phyloP scores from a whole-genome alignment of 2,888 invertebrate species.

The Abrostola triplasia region DNA sequence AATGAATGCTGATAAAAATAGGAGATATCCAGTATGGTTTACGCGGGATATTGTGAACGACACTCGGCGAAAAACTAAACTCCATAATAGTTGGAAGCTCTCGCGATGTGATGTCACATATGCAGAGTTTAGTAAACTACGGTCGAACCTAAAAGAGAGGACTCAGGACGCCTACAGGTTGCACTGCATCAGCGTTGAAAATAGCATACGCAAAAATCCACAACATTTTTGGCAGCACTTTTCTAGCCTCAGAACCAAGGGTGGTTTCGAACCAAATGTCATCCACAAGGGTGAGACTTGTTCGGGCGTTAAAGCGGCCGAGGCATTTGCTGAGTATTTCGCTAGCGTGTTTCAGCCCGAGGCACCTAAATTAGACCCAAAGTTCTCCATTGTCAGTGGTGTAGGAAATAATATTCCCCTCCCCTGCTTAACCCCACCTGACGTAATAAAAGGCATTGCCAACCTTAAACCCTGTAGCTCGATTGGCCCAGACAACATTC shows the following conservation, averaged over 20 bases:
- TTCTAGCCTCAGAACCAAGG: no score
- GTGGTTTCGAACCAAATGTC: no score
- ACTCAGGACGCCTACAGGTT: neutral
- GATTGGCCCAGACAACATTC: neutral
- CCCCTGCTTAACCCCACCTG: neutral
- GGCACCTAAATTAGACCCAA: conserved; percentile 2
- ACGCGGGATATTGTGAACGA: conserved; percentile 6
- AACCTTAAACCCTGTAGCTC: neutral
- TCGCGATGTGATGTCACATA: conserved; percentile 2
- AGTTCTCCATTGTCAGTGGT: neutral
- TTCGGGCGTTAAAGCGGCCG: conserved; percentile 4
- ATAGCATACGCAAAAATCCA: no score
- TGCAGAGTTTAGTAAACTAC: conserved; percentile 1
- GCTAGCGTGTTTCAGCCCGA: conserved; percentile 9
- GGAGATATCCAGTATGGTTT: conserved; percentile 4
- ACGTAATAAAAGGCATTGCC: conserved; percentile 1
- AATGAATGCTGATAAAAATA: conserved; percentile 3
- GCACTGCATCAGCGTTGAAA: no score
- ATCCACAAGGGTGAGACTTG: neutral
- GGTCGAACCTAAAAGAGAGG: neutral
- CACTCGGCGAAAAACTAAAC: conserved; percentile 4
- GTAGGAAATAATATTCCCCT: neutral
- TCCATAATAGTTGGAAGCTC: conserved; percentile 3
- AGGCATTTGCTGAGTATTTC: conserved; percentile 16
- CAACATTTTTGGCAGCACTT: no score